Evolutionary conservation across 2,113 vertebrate species (phyloP).

Genomic region (Silurus meridionalis): DNA sequence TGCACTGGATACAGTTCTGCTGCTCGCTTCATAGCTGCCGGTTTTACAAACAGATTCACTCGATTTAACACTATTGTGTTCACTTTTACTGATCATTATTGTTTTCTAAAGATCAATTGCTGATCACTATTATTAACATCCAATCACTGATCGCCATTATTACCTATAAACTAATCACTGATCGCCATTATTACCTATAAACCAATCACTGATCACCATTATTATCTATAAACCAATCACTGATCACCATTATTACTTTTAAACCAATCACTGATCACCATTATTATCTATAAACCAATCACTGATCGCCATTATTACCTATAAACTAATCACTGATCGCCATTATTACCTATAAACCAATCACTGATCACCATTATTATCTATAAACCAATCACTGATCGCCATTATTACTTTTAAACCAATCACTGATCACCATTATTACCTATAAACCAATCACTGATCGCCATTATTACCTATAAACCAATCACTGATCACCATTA

Average conservation of each 20-base stretch:
- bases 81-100: background rate
- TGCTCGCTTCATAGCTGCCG: background rate
- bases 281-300: background rate
- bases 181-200: background rate
- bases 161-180: too few relatives aligned
- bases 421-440: background rate
- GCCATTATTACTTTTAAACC: background rate
- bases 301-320: background rate
- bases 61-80: background rate
- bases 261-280: background rate
- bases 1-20: background rate
- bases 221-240: background rate
- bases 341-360: too few relatives aligned
- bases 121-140: too few relatives aligned
- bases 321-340: background rate
- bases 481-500: background rate
- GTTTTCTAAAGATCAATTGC: too few relatives aligned
- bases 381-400: background rate
- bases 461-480: too few relatives aligned
- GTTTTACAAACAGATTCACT: background rate
- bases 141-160: too few relatives aligned
- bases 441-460: too few relatives aligned
- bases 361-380: background rate
- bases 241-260: background rate
- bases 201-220: background rate